Evolutionary conservation across 2,888 invertebrate species (phyloP).

Genomic region (Chromoteleia sp.): DNA sequence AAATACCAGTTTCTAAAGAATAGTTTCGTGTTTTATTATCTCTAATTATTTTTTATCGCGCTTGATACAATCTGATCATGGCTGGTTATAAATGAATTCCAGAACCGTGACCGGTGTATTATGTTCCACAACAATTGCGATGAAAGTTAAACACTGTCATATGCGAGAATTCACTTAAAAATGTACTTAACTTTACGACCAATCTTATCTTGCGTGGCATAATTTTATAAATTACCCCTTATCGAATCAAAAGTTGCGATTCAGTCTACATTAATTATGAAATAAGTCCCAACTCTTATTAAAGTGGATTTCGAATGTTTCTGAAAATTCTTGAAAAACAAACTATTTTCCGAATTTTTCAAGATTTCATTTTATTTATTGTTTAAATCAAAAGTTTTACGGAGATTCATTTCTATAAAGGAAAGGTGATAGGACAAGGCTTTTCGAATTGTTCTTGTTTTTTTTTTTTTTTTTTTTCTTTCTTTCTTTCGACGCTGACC

Average conservation of each 20-base stretch:
- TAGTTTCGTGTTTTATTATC: conserved; percentile 37
- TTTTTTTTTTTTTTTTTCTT: background rate
- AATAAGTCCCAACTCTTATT: background rate
- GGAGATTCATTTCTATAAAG: no score
- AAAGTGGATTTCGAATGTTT: background rate
- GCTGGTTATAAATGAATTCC: conserved; percentile 48
- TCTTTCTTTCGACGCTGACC: no score
- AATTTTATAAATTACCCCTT: conserved; percentile 39
- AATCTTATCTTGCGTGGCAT: conserved; percentile 25
- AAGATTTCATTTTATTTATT: no score
- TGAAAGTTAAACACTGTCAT: conserved; percentile 55
- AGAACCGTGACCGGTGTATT: conserved; percentile 52
- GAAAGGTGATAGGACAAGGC: no score
- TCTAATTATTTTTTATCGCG: conserved; percentile 65
- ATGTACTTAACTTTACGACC: conserved; percentile 18
- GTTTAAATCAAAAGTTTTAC: no score
- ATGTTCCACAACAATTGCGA: conserved; percentile 48
- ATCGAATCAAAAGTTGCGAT: conserved; percentile 7
- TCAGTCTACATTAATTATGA: conserved; percentile 20
- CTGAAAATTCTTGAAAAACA: no score
- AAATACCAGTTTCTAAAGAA: conserved; percentile 35
- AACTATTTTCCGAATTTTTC: no score
- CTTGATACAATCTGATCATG: conserved; percentile 40
- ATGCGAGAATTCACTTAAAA: conserved; percentile 36
- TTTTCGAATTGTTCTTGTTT: no score